These are phyloP conservation scores for Ailurus styani DNA, from an alignment of 2,113 vertebrate species.

Conservation along the genomic window DNA sequence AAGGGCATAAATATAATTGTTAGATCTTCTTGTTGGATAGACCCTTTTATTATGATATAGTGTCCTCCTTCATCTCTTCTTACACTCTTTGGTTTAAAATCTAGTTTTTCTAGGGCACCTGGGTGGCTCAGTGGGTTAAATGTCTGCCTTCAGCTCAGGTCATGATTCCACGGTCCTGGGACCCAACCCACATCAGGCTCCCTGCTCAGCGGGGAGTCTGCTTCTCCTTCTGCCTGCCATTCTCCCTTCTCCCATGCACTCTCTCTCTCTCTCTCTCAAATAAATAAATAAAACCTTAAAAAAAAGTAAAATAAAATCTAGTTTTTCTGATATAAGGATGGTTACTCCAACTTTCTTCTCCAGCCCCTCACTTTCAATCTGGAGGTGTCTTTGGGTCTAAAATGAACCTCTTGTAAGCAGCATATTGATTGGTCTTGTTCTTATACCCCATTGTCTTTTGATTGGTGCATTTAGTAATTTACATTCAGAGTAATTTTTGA, in stretches of 20 bases:
- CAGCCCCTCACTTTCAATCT: background rate
- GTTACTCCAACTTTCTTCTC: background rate
- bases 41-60: background rate
- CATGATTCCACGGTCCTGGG: no score
- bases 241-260: no score
- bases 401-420: background rate
- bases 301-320: background rate
- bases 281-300: no score
- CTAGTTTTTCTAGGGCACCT: background rate
- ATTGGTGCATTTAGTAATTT: background rate
- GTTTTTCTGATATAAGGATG: background rate
- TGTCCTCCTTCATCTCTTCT: background rate
- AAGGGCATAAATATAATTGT: background rate
- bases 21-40: background rate
- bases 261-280: no score
- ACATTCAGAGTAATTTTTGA: background rate
- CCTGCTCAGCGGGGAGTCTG: no score
- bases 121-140: no score
- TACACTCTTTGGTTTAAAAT: background rate
- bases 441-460: background rate
- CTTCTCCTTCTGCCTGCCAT: no score
- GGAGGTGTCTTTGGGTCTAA: background rate
- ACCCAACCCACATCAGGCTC: no score
- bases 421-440: background rate
- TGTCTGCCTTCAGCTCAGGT: no score